Base-by-base conservation (phyloP, 1,140 invertebrate genomes). In the Megalopta genalis region DNA sequence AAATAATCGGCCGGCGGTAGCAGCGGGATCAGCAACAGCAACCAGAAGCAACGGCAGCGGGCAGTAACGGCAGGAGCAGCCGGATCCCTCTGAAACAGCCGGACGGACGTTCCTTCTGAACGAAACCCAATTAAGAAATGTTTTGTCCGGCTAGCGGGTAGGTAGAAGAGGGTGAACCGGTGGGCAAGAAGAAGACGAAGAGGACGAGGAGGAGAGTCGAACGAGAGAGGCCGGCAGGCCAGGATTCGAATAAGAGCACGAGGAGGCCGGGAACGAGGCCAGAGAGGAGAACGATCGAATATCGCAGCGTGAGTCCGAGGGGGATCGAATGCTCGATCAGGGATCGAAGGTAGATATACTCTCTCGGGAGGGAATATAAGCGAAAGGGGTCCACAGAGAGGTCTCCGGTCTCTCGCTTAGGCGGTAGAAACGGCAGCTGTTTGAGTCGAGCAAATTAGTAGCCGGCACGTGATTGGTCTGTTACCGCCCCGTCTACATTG, bases 81-180 rank as follows among this genome's bases (percentile, higher is more conserved):
- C 78, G 82, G 42, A 52, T 72, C 60, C 60, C 69, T 77, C 57
- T 21, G 84, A 77, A 81, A 77, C 64, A 67, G 67, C 57, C 68
- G 76, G 76, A 74, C 52, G 77, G 83, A 76, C 83, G 84, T 86
- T 70, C 81, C 81, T 82, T 77, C 79, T 37, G 62, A 63, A 83
- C 81, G 88, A 91, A 91, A 91, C 88, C 91, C 90, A 93, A 93
- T 93, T 93, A 93, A 92, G 92, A 93, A 93, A 93, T 93, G 92
- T 93, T 93, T 93, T 92, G 92, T 93, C 92, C 90, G 88, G 81
- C 85, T 75, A 80, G 54, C 80, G 83, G 68, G 83, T 79, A 80
- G 81, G 69, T 83, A 88, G 74, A 52, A 52, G 49, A 52, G 77
- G 79, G 60, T 60, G 82, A 65, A 46, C 42, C 62, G 72, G 21